These are phyloP conservation scores for Phymorhynchus buccinoides DNA, from an alignment of 1,140 invertebrate species.

Conservation along the genomic window DNA sequence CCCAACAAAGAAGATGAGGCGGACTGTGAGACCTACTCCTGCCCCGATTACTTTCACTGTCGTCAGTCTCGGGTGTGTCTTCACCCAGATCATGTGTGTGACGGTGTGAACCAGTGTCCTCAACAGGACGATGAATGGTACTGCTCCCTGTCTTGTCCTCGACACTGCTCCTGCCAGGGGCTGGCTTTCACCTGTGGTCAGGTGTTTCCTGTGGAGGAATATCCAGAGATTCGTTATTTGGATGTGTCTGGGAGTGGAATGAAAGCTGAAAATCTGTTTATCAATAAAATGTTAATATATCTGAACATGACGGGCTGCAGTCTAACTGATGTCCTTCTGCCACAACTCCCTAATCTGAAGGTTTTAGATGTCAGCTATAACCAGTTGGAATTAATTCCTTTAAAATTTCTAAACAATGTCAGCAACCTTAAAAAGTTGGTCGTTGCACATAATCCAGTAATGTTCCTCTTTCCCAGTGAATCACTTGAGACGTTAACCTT, in stretches of 20 bases:
- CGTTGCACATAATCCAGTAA: neutral
- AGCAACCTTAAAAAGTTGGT: neutral
- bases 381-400: neutral
- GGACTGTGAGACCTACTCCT: conserved; percentile 15
- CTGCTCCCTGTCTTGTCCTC: conserved; percentile 21
- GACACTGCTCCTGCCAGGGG: neutral
- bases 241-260: neutral
- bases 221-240: neutral
- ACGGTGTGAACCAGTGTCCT: conserved; percentile 19
- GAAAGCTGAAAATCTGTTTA: neutral
- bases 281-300: neutral
- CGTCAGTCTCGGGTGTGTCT: conserved; percentile 10
- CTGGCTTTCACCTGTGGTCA: neutral
- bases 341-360: neutral
- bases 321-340: neutral
- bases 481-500: neutral
- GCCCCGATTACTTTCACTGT: conserved; percentile 13
- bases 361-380: neutral
- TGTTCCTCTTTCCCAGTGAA: neutral
- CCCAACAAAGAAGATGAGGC: conserved; percentile 2
- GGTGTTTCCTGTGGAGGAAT: neutral
- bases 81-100: conserved; percentile 26
- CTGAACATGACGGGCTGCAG: neutral
- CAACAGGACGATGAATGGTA: conserved; percentile 31
- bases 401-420: neutral